phyloP scores from a whole-genome alignment of 92 coral and sea anemone genomes.

The Blastomussa wellsi region DNA sequence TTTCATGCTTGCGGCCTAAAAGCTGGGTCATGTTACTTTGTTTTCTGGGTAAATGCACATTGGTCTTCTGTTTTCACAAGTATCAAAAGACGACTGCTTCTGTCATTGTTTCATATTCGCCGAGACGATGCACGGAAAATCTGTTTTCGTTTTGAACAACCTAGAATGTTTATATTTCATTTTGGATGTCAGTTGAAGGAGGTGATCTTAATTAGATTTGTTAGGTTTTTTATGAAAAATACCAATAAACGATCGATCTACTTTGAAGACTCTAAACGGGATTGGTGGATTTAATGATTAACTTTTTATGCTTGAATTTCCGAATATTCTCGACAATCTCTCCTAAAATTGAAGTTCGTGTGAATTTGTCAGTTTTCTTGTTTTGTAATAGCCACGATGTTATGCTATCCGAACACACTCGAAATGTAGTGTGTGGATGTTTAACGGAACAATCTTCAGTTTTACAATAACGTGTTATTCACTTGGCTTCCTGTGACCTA shows the following conservation, averaged over 20 bases:
- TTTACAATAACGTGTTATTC: neutral
- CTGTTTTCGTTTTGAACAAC: conserved; percentile 31
- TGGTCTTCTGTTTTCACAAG: neutral
- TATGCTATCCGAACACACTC: neutral
- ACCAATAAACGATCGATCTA: neutral
- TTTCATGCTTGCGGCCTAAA: neutral
- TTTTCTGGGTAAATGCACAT: neutral
- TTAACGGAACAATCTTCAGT: neutral
- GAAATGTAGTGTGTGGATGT: neutral
- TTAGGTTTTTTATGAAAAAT: conserved; percentile 2
- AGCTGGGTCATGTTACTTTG: neutral
- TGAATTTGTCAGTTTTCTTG: neutral
- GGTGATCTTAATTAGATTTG: neutral
- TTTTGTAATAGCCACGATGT: neutral
- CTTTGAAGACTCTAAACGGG: neutral
- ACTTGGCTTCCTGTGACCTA: neutral
- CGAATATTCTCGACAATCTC: neutral
- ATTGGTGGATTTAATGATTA: neutral
- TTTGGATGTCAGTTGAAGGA: conserved; percentile 13
- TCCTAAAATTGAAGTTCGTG: neutral
- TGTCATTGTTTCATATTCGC: neutral
- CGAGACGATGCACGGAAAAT: neutral
- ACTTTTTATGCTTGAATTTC: conserved; percentile 5
- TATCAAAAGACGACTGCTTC: neutral
- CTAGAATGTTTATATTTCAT: conserved; percentile 9